phyloP scores from a whole-genome alignment of 2,888 invertebrate species.

The Perdita meconis region DNA sequence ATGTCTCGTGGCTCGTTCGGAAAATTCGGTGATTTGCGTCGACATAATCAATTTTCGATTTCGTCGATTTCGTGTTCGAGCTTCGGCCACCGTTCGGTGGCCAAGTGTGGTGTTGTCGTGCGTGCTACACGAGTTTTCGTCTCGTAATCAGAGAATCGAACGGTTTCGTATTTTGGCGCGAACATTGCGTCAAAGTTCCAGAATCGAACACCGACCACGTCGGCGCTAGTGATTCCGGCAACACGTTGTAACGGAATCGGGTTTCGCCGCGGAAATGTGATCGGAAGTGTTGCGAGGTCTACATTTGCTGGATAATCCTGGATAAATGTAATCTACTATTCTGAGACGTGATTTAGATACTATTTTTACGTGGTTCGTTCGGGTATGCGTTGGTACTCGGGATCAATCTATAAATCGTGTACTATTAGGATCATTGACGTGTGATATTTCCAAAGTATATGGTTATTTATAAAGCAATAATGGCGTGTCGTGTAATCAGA shows the following conservation, averaged over 20 bases:
- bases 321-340: background rate
- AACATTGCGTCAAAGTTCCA: background rate
- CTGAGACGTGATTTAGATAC: background rate
- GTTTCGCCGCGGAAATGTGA: conserved; percentile 16
- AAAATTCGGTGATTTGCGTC: conserved; percentile 16
- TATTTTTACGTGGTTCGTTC: background rate
- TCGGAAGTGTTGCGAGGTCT: background rate
- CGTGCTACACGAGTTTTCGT: background rate
- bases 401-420: background rate
- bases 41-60: background rate
- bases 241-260: background rate
- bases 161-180: conserved; percentile 47
- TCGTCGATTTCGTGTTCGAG: background rate
- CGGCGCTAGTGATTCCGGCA: background rate
- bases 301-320: background rate
- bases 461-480: background rate
- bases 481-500: background rate
- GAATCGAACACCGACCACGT: conserved; percentile 1
- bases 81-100: background rate
- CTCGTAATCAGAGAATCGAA: background rate
- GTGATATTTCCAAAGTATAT: background rate
- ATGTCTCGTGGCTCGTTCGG: conserved; percentile 60
- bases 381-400: background rate
- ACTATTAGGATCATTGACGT: background rate
- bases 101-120: conserved; percentile 19